These are phyloP conservation scores for Acanthosepion lycidas DNA, from an alignment of 2,888 invertebrate species.

Conservation along the genomic window DNA sequence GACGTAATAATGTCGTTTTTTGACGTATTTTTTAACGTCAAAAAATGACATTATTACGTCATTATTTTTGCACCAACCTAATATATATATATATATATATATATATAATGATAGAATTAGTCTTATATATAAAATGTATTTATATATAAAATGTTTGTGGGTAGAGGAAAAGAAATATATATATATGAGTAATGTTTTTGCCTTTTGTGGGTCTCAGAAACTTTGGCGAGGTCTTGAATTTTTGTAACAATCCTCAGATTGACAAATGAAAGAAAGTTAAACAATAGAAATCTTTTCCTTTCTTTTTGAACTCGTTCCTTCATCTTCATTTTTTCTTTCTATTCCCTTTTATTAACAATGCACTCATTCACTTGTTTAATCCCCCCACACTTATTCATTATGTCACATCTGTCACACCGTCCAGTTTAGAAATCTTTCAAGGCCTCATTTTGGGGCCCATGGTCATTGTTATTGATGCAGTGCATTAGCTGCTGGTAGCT, in stretches of 20 bases:
- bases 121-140: too few species aligned
- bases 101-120: too few species aligned
- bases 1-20: too few species aligned
- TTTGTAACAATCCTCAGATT: background rate
- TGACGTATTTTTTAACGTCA: too few species aligned
- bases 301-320: background rate
- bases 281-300: background rate
- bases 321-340: background rate
- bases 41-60: too few species aligned
- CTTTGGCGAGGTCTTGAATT: background rate
- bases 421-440: background rate
- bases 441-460: background rate
- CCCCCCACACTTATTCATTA: background rate
- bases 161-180: too few species aligned
- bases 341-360: background rate
- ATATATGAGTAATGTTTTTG: too few species aligned
- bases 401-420: background rate
- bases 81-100: too few species aligned
- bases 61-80: too few species aligned
- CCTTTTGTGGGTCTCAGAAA: background rate
- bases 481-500: background rate
- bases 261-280: conserved; percentile 33
- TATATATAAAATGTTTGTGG: too few species aligned
- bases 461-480: background rate
- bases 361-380: background rate